phyloP scores from a whole-genome alignment of 2,888 invertebrate species.

The Choreutis nemorana region DNA sequence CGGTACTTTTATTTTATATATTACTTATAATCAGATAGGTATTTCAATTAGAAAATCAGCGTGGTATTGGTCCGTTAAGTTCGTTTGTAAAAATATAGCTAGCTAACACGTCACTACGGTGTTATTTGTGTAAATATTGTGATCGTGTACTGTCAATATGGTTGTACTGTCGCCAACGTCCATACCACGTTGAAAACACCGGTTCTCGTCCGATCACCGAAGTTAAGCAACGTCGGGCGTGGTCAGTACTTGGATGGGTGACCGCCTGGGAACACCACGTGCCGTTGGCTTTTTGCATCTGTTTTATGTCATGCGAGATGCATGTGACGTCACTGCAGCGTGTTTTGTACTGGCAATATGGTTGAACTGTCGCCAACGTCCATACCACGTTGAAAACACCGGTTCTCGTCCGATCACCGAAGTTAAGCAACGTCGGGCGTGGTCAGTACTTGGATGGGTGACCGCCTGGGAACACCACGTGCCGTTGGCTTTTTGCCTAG shows the following conservation, averaged over 20 bases:
- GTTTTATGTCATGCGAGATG: too few species aligned
- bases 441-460: conserved; percentile 13
- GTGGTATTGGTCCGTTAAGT: not conserved
- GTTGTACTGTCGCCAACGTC: too few species aligned
- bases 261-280: conserved; percentile 19
- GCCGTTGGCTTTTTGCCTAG: conserved; percentile 15
- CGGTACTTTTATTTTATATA: conserved; percentile 49
- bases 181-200: conserved; percentile 41
- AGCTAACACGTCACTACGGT: too few species aligned
- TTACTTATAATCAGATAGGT: not conserved
- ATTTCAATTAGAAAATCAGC: not conserved
- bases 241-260: conserved; percentile 13
- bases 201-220: conserved; percentile 41
- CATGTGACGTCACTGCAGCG: too few species aligned
- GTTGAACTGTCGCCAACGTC: too few species aligned
- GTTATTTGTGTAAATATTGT: too few species aligned
- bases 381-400: conserved; percentile 41
- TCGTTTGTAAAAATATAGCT: not conserved
- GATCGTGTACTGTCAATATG: too few species aligned
- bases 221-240: conserved; percentile 38
- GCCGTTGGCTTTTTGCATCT: conserved; percentile 17
- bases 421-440: conserved; percentile 38
- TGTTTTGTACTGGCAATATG: too few species aligned
- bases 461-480: conserved; percentile 19
- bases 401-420: conserved; percentile 41